Percentiles rank a stretch among this genome's conserved stretches.
Evolutionary conservation across 2,113 vertebrate species (phyloP).

Genomic region (Sebastes fasciatus): DNA sequence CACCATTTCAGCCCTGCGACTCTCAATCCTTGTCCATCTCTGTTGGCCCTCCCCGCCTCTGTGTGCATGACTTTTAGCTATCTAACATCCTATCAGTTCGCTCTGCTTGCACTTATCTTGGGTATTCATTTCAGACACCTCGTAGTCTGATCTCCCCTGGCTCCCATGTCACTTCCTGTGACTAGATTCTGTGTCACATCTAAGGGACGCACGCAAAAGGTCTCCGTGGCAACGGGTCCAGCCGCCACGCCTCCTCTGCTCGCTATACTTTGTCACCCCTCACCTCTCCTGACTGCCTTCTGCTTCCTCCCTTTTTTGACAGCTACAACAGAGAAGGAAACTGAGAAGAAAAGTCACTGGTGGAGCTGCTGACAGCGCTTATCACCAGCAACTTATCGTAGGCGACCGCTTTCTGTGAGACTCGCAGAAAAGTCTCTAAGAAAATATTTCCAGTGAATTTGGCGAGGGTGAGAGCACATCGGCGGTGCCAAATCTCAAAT

Average conservation of each 20-base stretch:
- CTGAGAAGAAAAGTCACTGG: constrained; percentile 24
- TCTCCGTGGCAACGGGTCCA: constrained; percentile 51
- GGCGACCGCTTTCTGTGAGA: constrained; percentile 11
- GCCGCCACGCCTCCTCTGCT: not conserved
- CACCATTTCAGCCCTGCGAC: constrained; percentile 11
- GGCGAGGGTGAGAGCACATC: not conserved
- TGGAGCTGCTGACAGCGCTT: constrained; percentile 43
- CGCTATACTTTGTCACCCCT: not conserved
- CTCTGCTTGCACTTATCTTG: constrained; percentile 63
- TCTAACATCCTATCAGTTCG: constrained; percentile 68
- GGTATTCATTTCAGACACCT: constrained; percentile 80
- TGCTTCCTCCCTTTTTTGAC: constrained; percentile 24
- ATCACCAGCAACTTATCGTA: constrained; percentile 33
- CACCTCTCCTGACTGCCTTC: not conserved
- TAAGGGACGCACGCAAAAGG: constrained; percentile 36
- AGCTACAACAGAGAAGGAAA: constrained; percentile 12
- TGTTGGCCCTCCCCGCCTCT: constrained; percentile 3
- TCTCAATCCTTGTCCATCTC: constrained; percentile 34
- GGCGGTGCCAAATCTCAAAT: constrained; percentile 10
- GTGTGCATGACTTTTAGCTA: constrained; percentile 46
- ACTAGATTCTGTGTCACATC: constrained; percentile 74
- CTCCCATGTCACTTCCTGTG: constrained; percentile 81
- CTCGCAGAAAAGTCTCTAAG: not conserved
- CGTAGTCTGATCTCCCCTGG: constrained; percentile 69
- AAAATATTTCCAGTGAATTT: constrained; percentile 16